Evolutionary conservation across 2,797 vertebrate species (phyloP).

Genomic region (Pseudocheirus occidentalis): DNA sequence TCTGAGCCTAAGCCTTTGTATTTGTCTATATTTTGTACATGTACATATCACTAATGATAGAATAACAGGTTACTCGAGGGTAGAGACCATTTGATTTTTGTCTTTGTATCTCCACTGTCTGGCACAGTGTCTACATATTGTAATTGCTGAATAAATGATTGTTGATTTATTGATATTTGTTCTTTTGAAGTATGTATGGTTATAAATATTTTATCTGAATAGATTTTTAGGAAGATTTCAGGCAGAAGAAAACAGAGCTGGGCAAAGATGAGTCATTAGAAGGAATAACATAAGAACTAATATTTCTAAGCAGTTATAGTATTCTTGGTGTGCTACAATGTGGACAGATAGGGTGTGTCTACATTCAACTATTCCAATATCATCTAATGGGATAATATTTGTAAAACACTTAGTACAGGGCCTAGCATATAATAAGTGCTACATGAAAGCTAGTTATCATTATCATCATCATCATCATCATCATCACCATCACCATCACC

Average conservation of each 20-base stretch:
- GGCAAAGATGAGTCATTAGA: not conserved
- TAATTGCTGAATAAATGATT: not conserved
- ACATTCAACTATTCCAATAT: not conserved
- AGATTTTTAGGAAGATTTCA: conserved; percentile 10
- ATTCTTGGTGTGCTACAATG: not conserved
- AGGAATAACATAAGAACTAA: not conserved
- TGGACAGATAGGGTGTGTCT: not conserved
- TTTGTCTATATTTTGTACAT: not conserved
- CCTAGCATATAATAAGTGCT: not conserved
- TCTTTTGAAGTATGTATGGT: not conserved
- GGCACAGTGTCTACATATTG: not conserved
- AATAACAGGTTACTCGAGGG: not conserved
- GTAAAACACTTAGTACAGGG: not conserved
- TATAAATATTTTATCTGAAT: not conserved
- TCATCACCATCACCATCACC: not conserved
- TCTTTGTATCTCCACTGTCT: not conserved
- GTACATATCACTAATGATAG: not conserved
- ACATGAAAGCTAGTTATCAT: not conserved
- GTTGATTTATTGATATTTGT: not conserved
- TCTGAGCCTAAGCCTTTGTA: not conserved
- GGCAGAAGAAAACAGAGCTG: not conserved
- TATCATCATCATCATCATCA: no score
- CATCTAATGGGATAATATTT: not conserved
- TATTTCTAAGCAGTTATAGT: conserved; percentile 5
- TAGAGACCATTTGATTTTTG: not conserved